Evolutionary conservation across 2,888 invertebrate genomes (phyloP).

Genomic region (Apamea anceps): DNA sequence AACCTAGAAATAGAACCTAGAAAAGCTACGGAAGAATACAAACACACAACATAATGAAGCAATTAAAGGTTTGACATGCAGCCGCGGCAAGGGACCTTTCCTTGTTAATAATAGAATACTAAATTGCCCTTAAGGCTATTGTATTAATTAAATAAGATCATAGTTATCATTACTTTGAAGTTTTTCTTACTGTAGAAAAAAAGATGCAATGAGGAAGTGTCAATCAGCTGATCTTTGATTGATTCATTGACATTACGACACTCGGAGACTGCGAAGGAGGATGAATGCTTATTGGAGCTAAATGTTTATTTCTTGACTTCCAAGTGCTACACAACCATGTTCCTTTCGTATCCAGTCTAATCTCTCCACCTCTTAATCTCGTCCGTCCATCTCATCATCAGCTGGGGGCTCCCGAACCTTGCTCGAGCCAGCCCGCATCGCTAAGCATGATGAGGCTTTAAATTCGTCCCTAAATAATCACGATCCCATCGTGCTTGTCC

Average conservation of each 20-base stretch:
- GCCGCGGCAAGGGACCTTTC: constrained; percentile 19
- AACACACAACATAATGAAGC: neutral
- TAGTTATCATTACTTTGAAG: constrained; percentile 12
- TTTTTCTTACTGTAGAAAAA: constrained; percentile 12
- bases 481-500: neutral
- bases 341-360: neutral
- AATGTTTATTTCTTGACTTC: neutral
- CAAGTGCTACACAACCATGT: neutral
- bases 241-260: constrained; percentile 2
- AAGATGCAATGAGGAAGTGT: constrained; percentile 35
- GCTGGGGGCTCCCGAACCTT: neutral
- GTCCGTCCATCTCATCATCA: no score
- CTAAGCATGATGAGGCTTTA: no score
- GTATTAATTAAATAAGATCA: constrained; percentile 42
- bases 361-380: neutral
- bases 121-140: constrained; percentile 24
- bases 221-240: neutral
- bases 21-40: neutral
- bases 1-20: neutral
- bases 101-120: constrained; percentile 19
- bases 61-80: neutral
- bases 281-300: neutral
- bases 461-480: neutral
- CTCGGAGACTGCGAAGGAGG: neutral
- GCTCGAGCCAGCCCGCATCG: neutral